These are phyloP conservation scores for Clitarchus hookeri DNA, from an alignment of 2,888 invertebrate genomes.

Conservation along the genomic window DNA sequence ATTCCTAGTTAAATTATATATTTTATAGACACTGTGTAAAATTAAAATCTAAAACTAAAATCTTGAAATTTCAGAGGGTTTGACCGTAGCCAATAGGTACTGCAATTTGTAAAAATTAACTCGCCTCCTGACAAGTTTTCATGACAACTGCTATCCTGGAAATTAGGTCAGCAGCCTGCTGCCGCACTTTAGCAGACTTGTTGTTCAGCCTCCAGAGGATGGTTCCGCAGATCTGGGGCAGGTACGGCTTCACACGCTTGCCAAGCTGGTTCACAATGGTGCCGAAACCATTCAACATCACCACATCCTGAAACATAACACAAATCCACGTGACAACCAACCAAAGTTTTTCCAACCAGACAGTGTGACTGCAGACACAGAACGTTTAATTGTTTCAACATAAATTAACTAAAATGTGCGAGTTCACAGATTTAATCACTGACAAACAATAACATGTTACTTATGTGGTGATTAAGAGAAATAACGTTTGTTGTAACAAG, in stretches of 20 bases:
- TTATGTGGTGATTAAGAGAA: no score
- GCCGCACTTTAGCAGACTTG: constrained; percentile 98
- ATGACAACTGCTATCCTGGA: constrained; percentile 98
- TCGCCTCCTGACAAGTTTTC: constrained; percentile 97
- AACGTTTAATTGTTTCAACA: no score
- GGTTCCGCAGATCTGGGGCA: constrained; percentile 99
- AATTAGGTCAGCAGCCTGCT: constrained; percentile 99
- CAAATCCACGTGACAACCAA: constrained; percentile 26
- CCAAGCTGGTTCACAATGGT: constrained; percentile 98
- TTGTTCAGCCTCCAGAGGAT: constrained; percentile 99
- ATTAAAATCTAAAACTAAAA: no score
- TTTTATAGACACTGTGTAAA: no score
- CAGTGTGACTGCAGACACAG: no score
- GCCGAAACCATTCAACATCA: constrained; percentile 99
- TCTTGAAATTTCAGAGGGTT: no score
- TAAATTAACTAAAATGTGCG: no score
- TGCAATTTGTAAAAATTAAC: constrained; percentile 27
- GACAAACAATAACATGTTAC: no score
- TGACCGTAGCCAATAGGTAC: no score
- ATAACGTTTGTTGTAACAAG: no score
- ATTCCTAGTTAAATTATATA: no score
- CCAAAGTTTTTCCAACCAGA: neutral
- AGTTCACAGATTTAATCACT: no score
- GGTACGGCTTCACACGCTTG: constrained; percentile 96
- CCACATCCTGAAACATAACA: constrained; percentile 75